Conservation (phyloP, 1,140 invertebrate genomes). For the Pectinophora gossypiella region DNA sequence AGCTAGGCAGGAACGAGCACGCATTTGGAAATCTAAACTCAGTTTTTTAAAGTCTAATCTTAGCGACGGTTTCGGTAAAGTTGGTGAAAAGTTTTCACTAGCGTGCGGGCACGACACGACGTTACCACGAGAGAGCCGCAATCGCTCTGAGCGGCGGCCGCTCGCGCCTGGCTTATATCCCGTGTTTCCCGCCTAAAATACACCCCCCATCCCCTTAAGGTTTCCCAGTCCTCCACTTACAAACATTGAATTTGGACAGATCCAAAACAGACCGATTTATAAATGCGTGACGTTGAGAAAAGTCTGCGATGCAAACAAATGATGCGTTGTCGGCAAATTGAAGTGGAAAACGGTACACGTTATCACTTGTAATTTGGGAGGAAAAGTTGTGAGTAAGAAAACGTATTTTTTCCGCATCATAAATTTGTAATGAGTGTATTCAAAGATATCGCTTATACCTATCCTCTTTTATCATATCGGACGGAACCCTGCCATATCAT, state of each 20-base stretch:
- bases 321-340: conserved; percentile 1
- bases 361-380: too few relatives aligned
- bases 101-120: not conserved
- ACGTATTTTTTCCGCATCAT: too few relatives aligned
- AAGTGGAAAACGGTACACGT: too few relatives aligned
- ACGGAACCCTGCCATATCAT: too few relatives aligned
- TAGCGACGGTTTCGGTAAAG: not conserved
- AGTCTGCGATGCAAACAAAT: conserved; percentile 2
- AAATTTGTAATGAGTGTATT: too few relatives aligned
- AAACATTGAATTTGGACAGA: not conserved
- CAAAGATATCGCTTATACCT: too few relatives aligned
- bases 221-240: not conserved
- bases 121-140: conserved; percentile 23
- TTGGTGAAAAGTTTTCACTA: not conserved
- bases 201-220: not conserved
- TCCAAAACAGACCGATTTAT: not conserved
- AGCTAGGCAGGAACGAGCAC: too few relatives aligned
- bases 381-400: too few relatives aligned
- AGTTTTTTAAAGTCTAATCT: too few relatives aligned
- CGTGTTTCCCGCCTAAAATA: too few relatives aligned
- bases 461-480: too few relatives aligned
- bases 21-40: too few relatives aligned
- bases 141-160: conserved; percentile 35
- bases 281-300: not conserved
- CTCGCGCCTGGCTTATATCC: conserved; percentile 33